A percentile compares a stretch with the other conserved stretches of the same genome.
Evolutionary conservation across 1,140 invertebrate species (phyloP).

Genomic region (Lasaia peninsularis): DNA sequence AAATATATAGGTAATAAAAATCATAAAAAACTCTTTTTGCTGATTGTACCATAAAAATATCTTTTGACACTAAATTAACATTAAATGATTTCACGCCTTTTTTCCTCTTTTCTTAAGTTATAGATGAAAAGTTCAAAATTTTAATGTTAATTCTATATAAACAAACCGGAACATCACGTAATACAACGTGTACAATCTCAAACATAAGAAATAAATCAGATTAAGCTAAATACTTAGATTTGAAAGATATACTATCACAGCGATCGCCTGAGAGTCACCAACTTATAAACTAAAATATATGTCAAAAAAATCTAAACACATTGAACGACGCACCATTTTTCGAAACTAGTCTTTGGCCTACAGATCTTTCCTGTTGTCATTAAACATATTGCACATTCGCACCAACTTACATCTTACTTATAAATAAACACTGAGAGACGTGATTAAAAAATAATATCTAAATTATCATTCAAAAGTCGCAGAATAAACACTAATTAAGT

Average conservation of each 20-base stretch:
- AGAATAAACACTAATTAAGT: conserved; percentile 51
- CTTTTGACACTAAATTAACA: neutral
- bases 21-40: neutral
- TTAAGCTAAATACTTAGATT: conserved; percentile 48
- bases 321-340: conserved; percentile 38
- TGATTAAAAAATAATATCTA: conserved; percentile 18
- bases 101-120: no score
- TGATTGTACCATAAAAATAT: neutral
- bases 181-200: neutral
- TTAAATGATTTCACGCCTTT: neutral
- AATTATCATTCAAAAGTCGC: neutral
- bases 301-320: conserved; percentile 33
- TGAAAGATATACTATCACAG: conserved; percentile 64
- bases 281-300: conserved; percentile 55
- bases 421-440: conserved; percentile 56
- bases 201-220: conserved; percentile 18
- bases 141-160: neutral
- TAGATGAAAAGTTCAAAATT: neutral
- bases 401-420: conserved; percentile 29
- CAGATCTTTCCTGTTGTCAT: conserved; percentile 67
- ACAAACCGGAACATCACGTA: neutral
- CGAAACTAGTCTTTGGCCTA: conserved; percentile 67
- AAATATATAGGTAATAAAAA: no score
- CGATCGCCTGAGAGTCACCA: conserved; percentile 63
- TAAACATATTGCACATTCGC: conserved; percentile 50